A percentile compares a stretch with the other conserved stretches of the same genome.
phyloP scores from a whole-genome alignment of 2,113 vertebrate species.

The Brachyhypopomus occidentalis region DNA sequence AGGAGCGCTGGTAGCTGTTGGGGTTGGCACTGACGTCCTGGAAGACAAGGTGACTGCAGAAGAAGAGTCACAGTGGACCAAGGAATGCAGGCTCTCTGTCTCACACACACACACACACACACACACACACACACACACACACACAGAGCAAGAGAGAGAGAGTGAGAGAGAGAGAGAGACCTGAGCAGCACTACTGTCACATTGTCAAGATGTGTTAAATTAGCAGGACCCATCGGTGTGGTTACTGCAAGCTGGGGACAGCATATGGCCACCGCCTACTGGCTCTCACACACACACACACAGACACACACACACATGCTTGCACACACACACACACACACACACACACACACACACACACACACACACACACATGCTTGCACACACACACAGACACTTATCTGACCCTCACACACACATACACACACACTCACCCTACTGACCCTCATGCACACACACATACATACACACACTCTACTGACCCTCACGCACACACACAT shows the following conservation, averaged over 20 bases:
- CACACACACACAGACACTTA: constrained; percentile 24
- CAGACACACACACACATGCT: constrained; percentile 35
- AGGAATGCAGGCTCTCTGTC: constrained; percentile 68
- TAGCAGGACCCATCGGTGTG: constrained; percentile 71
- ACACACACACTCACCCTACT: constrained; percentile 39
- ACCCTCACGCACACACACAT: too few species aligned
- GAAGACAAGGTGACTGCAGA: constrained; percentile 74
- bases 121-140: constrained; percentile 45
- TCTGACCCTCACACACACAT: constrained; percentile 24
- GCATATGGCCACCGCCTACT: constrained; percentile 73
- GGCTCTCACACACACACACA: constrained; percentile 38
- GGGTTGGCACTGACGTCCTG: constrained; percentile 64
- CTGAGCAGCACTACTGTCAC: constrained; percentile 78
- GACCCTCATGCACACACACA: constrained; percentile 6
- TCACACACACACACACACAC: constrained; percentile 51
- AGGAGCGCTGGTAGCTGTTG: constrained; percentile 30
- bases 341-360: constrained; percentile 18
- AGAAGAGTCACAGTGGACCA: constrained; percentile 64
- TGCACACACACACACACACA: constrained; percentile 15
- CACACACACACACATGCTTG: constrained; percentile 38
- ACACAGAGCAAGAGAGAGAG: constrained; percentile 23
- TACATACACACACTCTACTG: too few species aligned
- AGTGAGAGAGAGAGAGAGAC: constrained; percentile 52
- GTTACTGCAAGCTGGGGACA: constrained; percentile 80
- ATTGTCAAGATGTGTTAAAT: constrained; percentile 84